Evolutionary conservation across 2,888 invertebrate genomes (phyloP).

Genomic region (Drosophila suboccidentalis): DNA sequence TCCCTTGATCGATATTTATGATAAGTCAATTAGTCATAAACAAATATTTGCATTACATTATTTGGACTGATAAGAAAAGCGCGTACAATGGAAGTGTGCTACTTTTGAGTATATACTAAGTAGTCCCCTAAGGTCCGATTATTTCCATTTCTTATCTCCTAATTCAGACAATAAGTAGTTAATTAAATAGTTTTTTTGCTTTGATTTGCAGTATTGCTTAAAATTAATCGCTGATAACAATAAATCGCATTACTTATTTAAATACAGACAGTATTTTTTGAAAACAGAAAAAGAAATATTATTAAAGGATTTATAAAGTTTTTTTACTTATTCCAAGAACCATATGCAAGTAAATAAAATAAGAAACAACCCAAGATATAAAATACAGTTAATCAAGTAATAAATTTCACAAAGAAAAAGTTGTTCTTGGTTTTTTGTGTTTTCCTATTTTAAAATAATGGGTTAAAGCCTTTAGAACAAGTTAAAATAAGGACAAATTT

Average conservation of each 20-base stretch:
- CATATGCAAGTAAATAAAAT: too few species aligned
- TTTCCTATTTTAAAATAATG: too few species aligned
- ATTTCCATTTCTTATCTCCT: constrained; percentile 28
- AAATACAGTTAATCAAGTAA: neutral
- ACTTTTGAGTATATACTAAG: constrained; percentile 3
- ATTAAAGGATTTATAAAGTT: too few species aligned
- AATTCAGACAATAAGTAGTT: constrained; percentile 47
- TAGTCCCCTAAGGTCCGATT: neutral
- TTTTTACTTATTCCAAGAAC: too few species aligned
- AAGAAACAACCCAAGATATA: too few species aligned
- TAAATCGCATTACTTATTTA: neutral
- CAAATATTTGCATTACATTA: constrained; percentile 5
- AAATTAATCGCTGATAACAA: constrained; percentile 1
- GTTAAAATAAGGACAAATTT: neutral
- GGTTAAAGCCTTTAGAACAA: too few species aligned
- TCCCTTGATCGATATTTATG: constrained; percentile 16
- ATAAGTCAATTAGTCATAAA: constrained; percentile 27
- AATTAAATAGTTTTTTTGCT: constrained; percentile 16
- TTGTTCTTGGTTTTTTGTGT: too few species aligned
- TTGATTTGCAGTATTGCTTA: constrained; percentile 17
- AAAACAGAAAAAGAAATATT: too few species aligned
- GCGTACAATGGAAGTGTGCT: constrained; percentile 15
- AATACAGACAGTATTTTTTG: neutral
- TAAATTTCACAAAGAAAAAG: too few species aligned
- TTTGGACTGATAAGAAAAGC: constrained; percentile 34